Conservation (phyloP, 2,113 vertebrate species). For the Gadus macrocephalus region DNA sequence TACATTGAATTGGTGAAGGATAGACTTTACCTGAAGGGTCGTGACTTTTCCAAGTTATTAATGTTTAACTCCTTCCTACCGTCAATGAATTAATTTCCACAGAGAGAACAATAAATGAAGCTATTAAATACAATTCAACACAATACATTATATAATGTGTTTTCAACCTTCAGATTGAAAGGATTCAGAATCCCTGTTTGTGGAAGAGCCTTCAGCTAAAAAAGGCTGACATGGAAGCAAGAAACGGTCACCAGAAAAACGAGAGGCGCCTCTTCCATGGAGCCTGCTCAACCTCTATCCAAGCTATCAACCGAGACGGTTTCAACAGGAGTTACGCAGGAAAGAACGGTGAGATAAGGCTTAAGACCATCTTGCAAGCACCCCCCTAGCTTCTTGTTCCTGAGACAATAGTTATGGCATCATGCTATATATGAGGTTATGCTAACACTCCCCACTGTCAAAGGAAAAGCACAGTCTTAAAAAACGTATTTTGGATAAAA, state of each 20-base stretch:
- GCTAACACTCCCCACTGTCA: too few species aligned
- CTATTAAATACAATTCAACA: too few species aligned
- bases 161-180: conserved; percentile 58
- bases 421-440: too few species aligned
- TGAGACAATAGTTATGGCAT: too few species aligned
- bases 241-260: conserved; percentile 62
- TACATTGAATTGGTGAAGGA: neutral
- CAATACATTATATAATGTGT: too few species aligned
- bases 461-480: too few species aligned
- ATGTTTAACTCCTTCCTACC: neutral
- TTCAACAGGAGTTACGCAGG: conserved; percentile 74
- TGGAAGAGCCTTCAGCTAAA: conserved; percentile 65
- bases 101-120: too few species aligned
- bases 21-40: neutral
- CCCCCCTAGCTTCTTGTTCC: too few species aligned
- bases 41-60: neutral
- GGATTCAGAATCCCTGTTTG: conserved; percentile 65
- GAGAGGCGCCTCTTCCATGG: conserved; percentile 71
- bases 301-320: conserved; percentile 57
- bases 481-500: too few species aligned
- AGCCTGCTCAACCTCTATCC: conserved; percentile 41
- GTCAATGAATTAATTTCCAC: too few species aligned
- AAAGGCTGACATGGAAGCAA: conserved; percentile 57
- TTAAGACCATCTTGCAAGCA: neutral
- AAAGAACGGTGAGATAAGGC: conserved; percentile 61